A percentile compares a stretch with the other conserved stretches of the same genome.
Evolutionary conservation across 2,113 vertebrate genomes (phyloP).

Genomic region (Rhinoderma darwinii): DNA sequence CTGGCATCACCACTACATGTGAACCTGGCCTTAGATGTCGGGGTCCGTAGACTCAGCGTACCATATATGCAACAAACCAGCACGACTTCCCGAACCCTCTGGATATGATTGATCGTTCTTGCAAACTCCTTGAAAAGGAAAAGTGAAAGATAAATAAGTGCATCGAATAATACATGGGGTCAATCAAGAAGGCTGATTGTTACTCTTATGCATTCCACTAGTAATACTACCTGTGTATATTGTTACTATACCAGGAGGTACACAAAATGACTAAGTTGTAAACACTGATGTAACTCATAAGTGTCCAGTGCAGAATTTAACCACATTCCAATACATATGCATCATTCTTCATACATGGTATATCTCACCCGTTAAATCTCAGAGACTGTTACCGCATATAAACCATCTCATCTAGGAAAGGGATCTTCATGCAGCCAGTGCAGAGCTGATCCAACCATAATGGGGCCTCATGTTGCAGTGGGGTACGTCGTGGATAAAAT

Average conservation of each 20-base stretch:
- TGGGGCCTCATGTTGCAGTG: conserved; percentile 79
- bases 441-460: conserved; percentile 87
- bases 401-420: conserved; percentile 81
- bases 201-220: background rate
- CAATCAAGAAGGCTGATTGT: background rate
- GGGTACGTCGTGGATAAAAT: conserved; percentile 81
- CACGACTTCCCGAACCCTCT: background rate
- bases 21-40: background rate
- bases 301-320: too few species aligned
- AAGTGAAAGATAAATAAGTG: background rate
- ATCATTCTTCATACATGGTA: background rate
- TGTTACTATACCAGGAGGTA: background rate
- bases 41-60: background rate
- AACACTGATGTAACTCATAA: background rate
- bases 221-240: background rate
- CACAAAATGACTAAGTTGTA: too few species aligned
- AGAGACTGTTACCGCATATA: conserved; percentile 75
- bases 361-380: background rate
- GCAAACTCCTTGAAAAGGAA: background rate
- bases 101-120: background rate
- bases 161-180: background rate
- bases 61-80: background rate
- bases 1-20: background rate
- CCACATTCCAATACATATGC: too few species aligned
- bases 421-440: conserved; percentile 83